Conservation (phyloP, 2,797 vertebrate genomes). For the Taeniopygia guttata region DNA sequence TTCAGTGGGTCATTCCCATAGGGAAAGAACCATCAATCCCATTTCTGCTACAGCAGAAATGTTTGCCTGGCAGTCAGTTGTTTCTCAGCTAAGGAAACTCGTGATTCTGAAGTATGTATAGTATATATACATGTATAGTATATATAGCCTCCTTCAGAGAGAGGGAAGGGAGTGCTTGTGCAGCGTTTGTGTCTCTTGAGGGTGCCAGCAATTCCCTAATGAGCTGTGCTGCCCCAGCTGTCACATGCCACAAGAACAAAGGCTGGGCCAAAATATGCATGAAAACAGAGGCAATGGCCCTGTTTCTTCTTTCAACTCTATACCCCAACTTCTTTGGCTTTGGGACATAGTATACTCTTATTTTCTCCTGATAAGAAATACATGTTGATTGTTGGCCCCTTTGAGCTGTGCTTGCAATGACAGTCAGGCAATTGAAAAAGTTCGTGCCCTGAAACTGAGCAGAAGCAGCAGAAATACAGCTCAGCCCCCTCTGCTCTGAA, state of each 20-base stretch:
- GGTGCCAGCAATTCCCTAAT: background rate
- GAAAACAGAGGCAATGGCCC: background rate
- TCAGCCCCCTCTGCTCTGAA: background rate
- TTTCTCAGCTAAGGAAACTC: background rate
- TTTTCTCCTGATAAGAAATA: background rate
- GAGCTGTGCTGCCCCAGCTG: background rate
- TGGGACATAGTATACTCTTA: background rate
- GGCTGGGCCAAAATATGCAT: background rate
- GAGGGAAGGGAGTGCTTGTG: background rate
- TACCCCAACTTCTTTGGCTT: background rate
- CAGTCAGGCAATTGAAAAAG: fast-evolving
- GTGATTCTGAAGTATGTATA: background rate
- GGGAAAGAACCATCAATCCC: background rate
- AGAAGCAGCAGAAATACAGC: background rate
- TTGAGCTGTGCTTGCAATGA: background rate
- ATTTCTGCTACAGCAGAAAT: background rate
- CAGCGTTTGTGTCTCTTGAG: background rate
- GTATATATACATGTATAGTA: too few relatives aligned
- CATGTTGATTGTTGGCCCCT: background rate
- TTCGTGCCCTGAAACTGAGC: background rate
- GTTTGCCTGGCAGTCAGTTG: background rate
- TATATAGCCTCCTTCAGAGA: background rate
- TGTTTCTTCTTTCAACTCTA: background rate
- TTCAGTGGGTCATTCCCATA: background rate
- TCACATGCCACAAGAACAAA: background rate